A percentile compares a stretch with the other conserved stretches of the same genome.
These are phyloP conservation scores for Haemorhous mexicanus DNA, from an alignment of 2,113 vertebrate species.

Conservation along the genomic window DNA sequence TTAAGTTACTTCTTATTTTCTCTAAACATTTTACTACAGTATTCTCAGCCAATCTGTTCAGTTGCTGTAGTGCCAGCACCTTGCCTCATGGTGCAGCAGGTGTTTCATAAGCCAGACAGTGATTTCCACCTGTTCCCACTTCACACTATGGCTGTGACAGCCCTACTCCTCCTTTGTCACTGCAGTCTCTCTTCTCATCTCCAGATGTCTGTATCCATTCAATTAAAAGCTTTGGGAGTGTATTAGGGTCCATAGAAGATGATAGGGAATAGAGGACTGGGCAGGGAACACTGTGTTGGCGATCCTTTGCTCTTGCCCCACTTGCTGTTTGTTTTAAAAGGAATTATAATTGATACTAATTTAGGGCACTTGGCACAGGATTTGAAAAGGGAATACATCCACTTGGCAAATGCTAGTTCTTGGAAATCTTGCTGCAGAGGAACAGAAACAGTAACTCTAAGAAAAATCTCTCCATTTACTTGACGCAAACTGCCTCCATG, in stretches of 20 bases:
- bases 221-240: not conserved
- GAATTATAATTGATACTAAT: not conserved
- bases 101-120: not conserved
- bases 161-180: not conserved
- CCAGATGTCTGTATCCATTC: not conserved
- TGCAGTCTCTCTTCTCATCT: not conserved
- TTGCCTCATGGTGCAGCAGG: not conserved
- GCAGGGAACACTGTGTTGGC: rapidly evolving
- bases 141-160: rapidly evolving
- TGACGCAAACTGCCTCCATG: not conserved
- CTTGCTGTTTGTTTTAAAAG: not conserved
- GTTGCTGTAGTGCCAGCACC: not conserved
- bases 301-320: not conserved
- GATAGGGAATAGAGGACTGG: not conserved
- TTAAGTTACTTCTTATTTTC: not conserved
- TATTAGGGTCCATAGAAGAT: not conserved
- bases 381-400: not conserved
- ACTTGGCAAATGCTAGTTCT: not conserved
- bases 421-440: not conserved
- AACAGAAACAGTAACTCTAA: not conserved
- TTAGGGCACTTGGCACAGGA: not conserved
- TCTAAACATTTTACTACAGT: not conserved
- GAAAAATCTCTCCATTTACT: not conserved
- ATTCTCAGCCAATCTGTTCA: not conserved
- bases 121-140: not conserved